A percentile compares a stretch with the other conserved stretches of the same genome.
Evolutionary conservation across 35 echinoderm and acorn worm genomes (phyloP).

Genomic region (Acanthaster planci): DNA sequence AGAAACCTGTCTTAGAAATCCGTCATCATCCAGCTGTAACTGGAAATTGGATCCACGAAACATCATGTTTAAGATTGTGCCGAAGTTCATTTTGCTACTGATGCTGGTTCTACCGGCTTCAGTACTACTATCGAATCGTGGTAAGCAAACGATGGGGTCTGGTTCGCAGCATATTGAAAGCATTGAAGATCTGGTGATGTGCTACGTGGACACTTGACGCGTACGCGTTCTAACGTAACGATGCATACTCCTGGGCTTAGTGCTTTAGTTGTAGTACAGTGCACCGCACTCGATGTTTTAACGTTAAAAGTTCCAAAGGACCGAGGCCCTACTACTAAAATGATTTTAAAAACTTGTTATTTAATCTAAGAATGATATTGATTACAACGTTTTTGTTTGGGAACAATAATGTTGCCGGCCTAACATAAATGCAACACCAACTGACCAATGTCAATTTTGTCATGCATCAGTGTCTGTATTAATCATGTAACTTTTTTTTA

Average conservation of each 20-base stretch:
- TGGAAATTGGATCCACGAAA: not conserved
- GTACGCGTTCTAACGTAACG: not conserved
- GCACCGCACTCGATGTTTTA: not conserved
- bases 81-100: conserved; percentile 73
- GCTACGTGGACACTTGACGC: not conserved
- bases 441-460: too few relatives aligned
- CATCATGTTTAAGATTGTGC: conserved; percentile 71
- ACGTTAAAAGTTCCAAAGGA: too few relatives aligned
- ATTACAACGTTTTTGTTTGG: too few relatives aligned
- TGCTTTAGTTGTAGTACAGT: not conserved
- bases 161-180: not conserved
- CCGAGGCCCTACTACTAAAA: too few relatives aligned
- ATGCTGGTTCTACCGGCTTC: conserved; percentile 89
- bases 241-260: too few relatives aligned
- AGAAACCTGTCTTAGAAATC: conserved; percentile 10
- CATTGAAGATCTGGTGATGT: not conserved
- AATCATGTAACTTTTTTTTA: too few relatives aligned
- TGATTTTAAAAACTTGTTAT: too few relatives aligned
- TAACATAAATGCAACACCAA: too few relatives aligned
- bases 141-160: conserved; percentile 45
- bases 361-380: too few relatives aligned
- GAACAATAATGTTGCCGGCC: too few relatives aligned
- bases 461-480: too few relatives aligned
- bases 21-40: not conserved
- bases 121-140: conserved; percentile 65